These are phyloP conservation scores for Threskiornis aethiopicus DNA, from an alignment of 2,797 vertebrate species.

Conservation along the genomic window DNA sequence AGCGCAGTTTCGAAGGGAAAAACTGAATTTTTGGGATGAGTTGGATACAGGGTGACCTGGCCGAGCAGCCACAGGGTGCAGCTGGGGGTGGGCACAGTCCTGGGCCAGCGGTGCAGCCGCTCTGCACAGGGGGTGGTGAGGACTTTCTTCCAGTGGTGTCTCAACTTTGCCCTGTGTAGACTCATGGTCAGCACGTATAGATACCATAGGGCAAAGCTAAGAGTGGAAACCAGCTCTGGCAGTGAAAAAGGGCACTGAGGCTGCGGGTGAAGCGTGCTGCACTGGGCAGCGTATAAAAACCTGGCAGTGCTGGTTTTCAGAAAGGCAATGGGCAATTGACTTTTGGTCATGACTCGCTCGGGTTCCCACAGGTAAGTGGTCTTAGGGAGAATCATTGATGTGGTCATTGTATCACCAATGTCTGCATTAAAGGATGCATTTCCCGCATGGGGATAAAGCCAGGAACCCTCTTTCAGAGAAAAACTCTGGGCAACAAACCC, in stretches of 20 bases:
- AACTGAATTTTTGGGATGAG: background rate
- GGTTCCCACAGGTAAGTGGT: background rate
- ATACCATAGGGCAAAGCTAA: background rate
- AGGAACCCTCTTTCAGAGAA: background rate
- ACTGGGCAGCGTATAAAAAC: background rate
- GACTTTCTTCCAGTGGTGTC: background rate
- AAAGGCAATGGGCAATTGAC: background rate
- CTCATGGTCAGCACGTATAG: background rate
- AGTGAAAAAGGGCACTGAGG: background rate
- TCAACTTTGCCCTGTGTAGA: background rate
- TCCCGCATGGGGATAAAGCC: background rate
- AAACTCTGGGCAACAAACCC: background rate
- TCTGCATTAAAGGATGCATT: background rate
- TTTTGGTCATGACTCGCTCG: background rate
- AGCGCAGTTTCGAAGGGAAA: background rate
- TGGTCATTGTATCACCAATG: background rate
- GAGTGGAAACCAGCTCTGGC: background rate
- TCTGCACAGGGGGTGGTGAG: background rate
- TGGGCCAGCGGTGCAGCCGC: background rate
- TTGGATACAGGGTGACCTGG: background rate
- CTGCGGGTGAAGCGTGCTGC: background rate
- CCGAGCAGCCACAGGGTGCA: background rate
- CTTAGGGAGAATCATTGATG: rapidly evolving
- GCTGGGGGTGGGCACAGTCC: background rate
- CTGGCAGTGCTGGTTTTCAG: background rate